Percentiles rank a stretch among this genome's conserved stretches.
Evolutionary conservation across 2,113 vertebrate species (phyloP).

Genomic region (Bucco capensis): DNA sequence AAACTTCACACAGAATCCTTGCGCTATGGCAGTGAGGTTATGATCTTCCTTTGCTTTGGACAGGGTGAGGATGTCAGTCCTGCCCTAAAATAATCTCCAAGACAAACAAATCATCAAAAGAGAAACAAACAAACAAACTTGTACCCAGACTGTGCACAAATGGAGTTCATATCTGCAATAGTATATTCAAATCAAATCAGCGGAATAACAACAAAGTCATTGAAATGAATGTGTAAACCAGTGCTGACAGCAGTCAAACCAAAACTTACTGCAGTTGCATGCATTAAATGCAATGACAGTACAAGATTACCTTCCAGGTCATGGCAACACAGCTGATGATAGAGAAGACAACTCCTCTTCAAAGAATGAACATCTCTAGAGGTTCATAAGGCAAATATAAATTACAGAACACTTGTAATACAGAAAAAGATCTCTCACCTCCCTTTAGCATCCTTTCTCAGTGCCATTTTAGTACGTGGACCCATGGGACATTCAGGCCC

Average conservation of each 20-base stretch:
- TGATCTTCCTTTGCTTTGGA: background rate
- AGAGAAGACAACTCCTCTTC: background rate
- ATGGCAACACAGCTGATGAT: background rate
- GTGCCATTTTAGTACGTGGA: background rate
- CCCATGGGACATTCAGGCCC: background rate
- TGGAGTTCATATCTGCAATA: background rate
- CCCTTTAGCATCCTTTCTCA: background rate
- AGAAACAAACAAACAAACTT: slow-evolving; percentile 20
- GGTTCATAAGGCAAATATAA: background rate
- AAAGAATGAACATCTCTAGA: background rate
- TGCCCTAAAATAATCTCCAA: background rate
- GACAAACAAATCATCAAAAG: slow-evolving; percentile 11
- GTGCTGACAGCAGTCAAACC: background rate
- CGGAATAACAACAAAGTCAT: background rate
- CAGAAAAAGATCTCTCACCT: background rate
- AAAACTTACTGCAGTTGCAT: background rate
- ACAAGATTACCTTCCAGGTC: background rate
- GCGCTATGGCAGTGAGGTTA: background rate
- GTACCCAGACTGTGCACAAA: background rate
- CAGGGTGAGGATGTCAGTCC: background rate
- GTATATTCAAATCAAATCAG: background rate
- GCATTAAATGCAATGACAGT: background rate
- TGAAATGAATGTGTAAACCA: background rate
- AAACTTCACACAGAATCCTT: background rate
- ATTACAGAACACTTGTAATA: background rate